A percentile compares a stretch with the other conserved stretches of the same genome.
phyloP scores from a whole-genome alignment of 2,113 vertebrate species.

The Manacus vitellinus region DNA sequence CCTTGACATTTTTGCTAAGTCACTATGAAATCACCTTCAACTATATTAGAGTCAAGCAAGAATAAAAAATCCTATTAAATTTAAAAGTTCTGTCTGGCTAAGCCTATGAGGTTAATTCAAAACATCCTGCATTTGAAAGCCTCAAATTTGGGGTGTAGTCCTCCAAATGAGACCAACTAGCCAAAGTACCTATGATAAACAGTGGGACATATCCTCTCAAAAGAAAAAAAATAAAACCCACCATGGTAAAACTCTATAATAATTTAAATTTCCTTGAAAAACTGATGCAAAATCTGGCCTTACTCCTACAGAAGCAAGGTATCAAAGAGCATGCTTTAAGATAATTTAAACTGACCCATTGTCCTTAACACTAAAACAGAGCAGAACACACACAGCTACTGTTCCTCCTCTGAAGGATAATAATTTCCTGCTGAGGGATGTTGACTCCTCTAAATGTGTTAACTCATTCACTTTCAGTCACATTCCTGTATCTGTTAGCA shows the following conservation, averaged over 20 bases:
- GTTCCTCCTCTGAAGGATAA: conserved; percentile 44
- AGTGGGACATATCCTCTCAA: background rate
- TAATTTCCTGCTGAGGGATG: conserved; percentile 40
- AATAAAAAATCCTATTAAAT: background rate
- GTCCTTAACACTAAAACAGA: conserved; percentile 15
- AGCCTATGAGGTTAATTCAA: background rate
- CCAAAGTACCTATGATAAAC: background rate
- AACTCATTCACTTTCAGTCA: conserved; percentile 47
- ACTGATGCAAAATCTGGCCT: background rate
- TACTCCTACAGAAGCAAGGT: background rate
- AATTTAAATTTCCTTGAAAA: background rate
- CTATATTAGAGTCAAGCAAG: background rate
- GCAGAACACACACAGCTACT: conserved; percentile 3
- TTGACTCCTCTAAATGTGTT: background rate
- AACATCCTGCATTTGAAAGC: background rate
- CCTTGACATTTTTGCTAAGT: background rate
- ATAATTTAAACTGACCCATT: conserved; percentile 35
- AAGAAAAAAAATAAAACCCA: background rate
- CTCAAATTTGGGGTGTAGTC: background rate
- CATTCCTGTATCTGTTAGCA: background rate
- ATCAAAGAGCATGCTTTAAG: background rate
- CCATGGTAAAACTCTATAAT: background rate
- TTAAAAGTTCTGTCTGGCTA: background rate
- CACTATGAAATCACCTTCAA: background rate
- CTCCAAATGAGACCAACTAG: background rate